Conservation (phyloP, 2,113 vertebrate species). For the Hirundichthys speculiger region DNA sequence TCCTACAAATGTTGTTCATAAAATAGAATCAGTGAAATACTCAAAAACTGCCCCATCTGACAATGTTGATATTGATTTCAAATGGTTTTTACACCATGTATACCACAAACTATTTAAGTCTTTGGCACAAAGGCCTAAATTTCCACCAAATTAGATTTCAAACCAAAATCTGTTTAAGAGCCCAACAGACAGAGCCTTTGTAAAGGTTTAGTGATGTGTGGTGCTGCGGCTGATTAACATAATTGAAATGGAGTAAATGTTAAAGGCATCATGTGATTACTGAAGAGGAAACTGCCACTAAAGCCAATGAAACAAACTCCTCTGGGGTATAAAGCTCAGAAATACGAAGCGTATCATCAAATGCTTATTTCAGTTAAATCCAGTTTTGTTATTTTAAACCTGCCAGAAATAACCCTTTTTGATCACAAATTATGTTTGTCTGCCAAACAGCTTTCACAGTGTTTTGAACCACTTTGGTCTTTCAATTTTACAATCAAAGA, state of each 20-base stretch:
- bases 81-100: not conserved
- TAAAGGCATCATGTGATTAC: constrained; percentile 59
- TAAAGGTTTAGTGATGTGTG: not conserved
- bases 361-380: constrained; percentile 15
- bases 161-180: constrained; percentile 19
- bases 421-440: constrained; percentile 8
- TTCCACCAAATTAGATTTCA: constrained; percentile 30
- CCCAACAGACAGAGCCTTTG: constrained; percentile 35
- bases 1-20: too few species aligned
- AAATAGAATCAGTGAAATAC: too few species aligned
- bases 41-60: too few species aligned
- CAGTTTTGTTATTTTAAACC: constrained; percentile 15
- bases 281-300: constrained; percentile 50
- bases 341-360: constrained; percentile 23
- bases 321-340: constrained; percentile 17
- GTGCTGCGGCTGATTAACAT: constrained; percentile 11
- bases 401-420: constrained; percentile 16
- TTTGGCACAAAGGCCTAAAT: constrained; percentile 2
- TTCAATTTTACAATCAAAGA: not conserved
- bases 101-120: too few species aligned
- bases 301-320: constrained; percentile 29
- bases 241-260: not conserved
- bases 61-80: too few species aligned
- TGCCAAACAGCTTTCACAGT: constrained; percentile 3
- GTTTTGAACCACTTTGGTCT: constrained; percentile 5